Conservation (phyloP, 2,888 invertebrate genomes). For the Clusia tigrina region DNA sequence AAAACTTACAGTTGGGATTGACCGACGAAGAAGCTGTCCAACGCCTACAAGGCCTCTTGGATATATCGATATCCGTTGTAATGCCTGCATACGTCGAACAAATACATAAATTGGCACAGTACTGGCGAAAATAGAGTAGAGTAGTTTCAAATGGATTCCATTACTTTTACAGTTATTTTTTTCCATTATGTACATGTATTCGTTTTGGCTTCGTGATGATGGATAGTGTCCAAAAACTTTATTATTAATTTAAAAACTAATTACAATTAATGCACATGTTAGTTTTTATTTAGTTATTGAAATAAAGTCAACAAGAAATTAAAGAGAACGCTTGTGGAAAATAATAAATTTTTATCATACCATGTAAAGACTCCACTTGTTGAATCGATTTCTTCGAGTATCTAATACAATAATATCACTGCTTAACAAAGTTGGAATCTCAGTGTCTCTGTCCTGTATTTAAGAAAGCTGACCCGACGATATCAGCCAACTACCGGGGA, state of each 20-base stretch:
- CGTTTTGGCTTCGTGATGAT: no score
- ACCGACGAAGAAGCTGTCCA: slow-evolving; percentile 97
- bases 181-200: slow-evolving; percentile 28
- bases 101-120: slow-evolving; percentile 95
- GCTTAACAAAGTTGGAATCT: no score
- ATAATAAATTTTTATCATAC: slow-evolving; percentile 71
- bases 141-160: slow-evolving; percentile 17
- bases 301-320: no score
- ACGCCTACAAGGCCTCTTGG: slow-evolving; percentile 92
- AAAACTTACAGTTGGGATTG: slow-evolving; percentile 86
- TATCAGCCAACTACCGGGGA: no score
- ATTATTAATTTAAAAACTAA: neutral
- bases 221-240: no score
- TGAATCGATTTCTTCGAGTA: slow-evolving; percentile 71
- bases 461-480: no score
- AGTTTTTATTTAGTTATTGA: no score
- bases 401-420: no score
- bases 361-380: slow-evolving; percentile 69
- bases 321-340: slow-evolving; percentile 71
- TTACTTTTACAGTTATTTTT: neutral
- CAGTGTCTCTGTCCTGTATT: no score
- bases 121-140: slow-evolving; percentile 81
- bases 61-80: slow-evolving; percentile 92
- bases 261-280: no score
- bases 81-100: slow-evolving; percentile 97